A percentile compares a stretch with the other conserved stretches of the same genome.
Evolutionary conservation across 2,888 invertebrate species (phyloP).

Genomic region (Hymenopus coronatus): DNA sequence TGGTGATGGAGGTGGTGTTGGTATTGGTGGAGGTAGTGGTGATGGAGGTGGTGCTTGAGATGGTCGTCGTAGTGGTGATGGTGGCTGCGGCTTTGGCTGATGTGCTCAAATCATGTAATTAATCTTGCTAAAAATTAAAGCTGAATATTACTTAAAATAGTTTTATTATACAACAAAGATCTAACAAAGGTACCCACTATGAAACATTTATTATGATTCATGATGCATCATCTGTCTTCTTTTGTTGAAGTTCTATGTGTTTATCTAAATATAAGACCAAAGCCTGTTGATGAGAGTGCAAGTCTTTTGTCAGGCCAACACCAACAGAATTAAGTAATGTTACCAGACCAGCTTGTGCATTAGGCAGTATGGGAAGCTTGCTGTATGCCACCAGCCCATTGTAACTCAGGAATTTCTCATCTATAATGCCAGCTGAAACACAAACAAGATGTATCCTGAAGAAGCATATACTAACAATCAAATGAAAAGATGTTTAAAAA

Average conservation of each 20-base stretch:
- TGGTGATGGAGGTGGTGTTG: too few relatives aligned
- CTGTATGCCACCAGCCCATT: conserved; percentile 68
- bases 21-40: too few relatives aligned
- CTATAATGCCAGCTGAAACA: conserved; percentile 67
- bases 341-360: conserved; percentile 66
- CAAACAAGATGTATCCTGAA: not conserved
- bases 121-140: not conserved
- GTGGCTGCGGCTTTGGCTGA: too few relatives aligned
- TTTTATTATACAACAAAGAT: not conserved
- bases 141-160: not conserved
- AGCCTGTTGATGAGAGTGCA: conserved; percentile 66
- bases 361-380: conserved; percentile 61
- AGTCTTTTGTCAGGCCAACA: conserved; percentile 60
- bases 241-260: conserved; percentile 27
- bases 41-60: too few relatives aligned
- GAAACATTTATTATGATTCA: not conserved
- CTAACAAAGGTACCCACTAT: not conserved
- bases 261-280: conserved; percentile 49
- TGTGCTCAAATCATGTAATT: too few relatives aligned
- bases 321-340: conserved; percentile 65
- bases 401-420: conserved; percentile 64
- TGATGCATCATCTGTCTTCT: not conserved
- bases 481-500: too few relatives aligned
- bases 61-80: too few relatives aligned
- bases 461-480: too few relatives aligned